Evolutionary conservation across 1,140 invertebrate species (phyloP).

Genomic region (Drosophila lacertosa): DNA sequence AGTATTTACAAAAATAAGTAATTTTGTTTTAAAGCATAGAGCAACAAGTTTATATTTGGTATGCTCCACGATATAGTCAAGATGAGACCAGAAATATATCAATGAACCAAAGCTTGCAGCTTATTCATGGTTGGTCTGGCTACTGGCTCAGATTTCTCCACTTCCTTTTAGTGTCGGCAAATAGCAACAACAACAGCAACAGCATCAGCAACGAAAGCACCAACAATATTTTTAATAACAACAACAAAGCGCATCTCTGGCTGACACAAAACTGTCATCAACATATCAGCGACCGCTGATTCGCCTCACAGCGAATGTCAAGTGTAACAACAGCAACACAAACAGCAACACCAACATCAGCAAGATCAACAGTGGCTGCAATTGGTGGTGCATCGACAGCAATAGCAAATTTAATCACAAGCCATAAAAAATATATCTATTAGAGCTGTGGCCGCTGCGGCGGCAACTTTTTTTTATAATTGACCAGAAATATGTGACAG

Average conservation of each 20-base stretch:
- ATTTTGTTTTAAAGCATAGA: too few species aligned
- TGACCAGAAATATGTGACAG: slow-evolving; percentile 51
- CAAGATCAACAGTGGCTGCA: slow-evolving; percentile 9
- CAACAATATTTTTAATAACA: slow-evolving; percentile 5
- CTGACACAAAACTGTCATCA: slow-evolving; percentile 76
- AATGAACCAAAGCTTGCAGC: slow-evolving; percentile 6
- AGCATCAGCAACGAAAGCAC: slow-evolving; percentile 1
- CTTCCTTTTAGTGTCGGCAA: slow-evolving; percentile 58
- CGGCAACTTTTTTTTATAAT: slow-evolving; percentile 26
- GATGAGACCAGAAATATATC: slow-evolving; percentile 15
- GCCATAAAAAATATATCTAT: not conserved
- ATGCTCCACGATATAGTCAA: not conserved
- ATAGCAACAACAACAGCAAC: slow-evolving; percentile 1
- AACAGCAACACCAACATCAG: slow-evolving; percentile 7
- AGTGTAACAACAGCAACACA: slow-evolving; percentile 34
- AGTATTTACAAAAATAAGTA: too few species aligned
- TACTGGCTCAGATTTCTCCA: slow-evolving; percentile 68
- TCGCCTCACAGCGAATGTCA: slow-evolving; percentile 44
- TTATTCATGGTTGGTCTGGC: slow-evolving; percentile 10
- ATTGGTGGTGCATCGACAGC: slow-evolving; percentile 14
- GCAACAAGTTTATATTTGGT: too few species aligned
- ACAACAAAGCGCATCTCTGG: slow-evolving; percentile 43
- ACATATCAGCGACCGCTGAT: slow-evolving; percentile 47
- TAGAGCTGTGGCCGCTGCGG: slow-evolving; percentile 6
- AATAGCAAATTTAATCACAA: slow-evolving; percentile 12